These are phyloP conservation scores for Apamea anceps DNA, from an alignment of 2,888 invertebrate genomes.

Conservation along the genomic window DNA sequence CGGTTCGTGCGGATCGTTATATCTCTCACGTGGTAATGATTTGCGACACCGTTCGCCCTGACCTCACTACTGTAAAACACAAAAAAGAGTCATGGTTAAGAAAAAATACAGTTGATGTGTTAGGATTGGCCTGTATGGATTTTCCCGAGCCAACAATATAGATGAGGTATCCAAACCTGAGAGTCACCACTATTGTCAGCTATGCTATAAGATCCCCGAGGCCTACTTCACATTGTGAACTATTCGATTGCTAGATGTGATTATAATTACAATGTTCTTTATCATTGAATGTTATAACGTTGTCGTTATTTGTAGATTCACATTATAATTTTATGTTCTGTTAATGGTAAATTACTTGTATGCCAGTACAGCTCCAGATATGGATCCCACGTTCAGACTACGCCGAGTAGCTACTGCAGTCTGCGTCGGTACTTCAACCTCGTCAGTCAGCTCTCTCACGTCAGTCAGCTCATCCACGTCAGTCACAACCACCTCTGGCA, in stretches of 20 bases:
- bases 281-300: not conserved
- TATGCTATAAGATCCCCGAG: too few species aligned
- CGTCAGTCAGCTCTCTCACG: not conserved
- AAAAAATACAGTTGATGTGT: not conserved
- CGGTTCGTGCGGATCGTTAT: not conserved
- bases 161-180: not conserved
- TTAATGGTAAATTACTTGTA: not conserved
- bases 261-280: not conserved
- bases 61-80: conserved; percentile 16
- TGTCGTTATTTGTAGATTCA: not conserved
- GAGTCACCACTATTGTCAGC: not conserved
- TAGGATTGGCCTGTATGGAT: too few species aligned
- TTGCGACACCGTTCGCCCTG: not conserved
- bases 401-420: conserved; percentile 15
- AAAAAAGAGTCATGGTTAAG: not conserved
- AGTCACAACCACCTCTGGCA: not conserved
- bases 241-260: not conserved
- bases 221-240: not conserved
- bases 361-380: not conserved
- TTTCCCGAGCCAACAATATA: not conserved
- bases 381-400: conserved; percentile 2
- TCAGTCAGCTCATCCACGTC: conserved; percentile 13
- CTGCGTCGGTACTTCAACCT: not conserved
- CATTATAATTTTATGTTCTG: not conserved
- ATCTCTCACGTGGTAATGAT: not conserved